These are phyloP conservation scores for Tragelaphus strepsiceros DNA, from an alignment of 2,113 vertebrate genomes.

Conservation along the genomic window DNA sequence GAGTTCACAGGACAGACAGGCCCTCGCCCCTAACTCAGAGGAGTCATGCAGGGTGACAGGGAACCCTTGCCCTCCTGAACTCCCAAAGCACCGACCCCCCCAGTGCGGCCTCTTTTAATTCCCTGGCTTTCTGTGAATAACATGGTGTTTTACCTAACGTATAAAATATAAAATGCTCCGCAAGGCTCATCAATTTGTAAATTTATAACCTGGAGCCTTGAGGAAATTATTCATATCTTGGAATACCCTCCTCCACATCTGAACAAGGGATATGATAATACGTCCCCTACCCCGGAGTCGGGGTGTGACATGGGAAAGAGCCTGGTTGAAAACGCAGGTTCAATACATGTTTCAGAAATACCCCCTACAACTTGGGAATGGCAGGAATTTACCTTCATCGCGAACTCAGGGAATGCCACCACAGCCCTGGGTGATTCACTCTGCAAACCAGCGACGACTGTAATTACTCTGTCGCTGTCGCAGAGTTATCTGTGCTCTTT, in stretches of 20 bases:
- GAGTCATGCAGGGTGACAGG: not conserved
- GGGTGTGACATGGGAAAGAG: not conserved
- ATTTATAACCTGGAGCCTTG: not conserved
- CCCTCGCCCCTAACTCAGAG: not conserved
- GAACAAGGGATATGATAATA: not conserved
- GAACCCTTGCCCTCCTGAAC: not conserved
- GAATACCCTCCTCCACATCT: not conserved
- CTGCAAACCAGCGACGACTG: constrained; percentile 41
- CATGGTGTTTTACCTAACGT: not conserved
- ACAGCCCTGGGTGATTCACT: not conserved
- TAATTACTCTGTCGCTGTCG: constrained; percentile 3
- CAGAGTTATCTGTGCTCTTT: not conserved
- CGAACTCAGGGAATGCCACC: not conserved
- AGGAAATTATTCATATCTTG: not conserved
- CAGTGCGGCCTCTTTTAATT: not conserved
- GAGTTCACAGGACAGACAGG: too few relatives aligned
- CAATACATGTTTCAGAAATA: not conserved
- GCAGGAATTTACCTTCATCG: not conserved
- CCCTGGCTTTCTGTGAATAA: not conserved
- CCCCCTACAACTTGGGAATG: not conserved
- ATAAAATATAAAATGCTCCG: not conserved
- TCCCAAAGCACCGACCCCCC: not conserved
- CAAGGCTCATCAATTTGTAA: not conserved
- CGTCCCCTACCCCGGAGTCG: not conserved
- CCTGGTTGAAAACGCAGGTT: not conserved